Evolutionary conservation across 2,113 vertebrate species (phyloP).

Genomic region (Sinocyclocheilus anshuiensis): DNA sequence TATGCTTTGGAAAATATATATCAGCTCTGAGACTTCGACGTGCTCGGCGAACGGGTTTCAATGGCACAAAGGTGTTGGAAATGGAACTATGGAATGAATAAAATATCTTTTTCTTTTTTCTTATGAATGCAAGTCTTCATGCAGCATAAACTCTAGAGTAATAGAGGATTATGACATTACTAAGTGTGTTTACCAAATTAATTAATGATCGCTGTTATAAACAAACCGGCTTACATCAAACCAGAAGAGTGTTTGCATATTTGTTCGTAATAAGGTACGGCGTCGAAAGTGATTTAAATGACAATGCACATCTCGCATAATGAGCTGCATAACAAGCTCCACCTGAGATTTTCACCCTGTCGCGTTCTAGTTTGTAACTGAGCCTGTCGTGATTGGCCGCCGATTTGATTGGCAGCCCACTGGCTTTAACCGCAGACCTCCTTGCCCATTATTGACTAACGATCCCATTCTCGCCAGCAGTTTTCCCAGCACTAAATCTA

Average conservation of each 20-base stretch:
- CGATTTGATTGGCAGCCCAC: slow-evolving; percentile 23
- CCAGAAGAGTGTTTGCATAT: neutral
- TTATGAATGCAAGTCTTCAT: neutral
- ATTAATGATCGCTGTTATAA: neutral
- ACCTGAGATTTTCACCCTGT: neutral
- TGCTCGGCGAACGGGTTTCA: neutral
- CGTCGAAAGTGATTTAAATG: slow-evolving; percentile 15
- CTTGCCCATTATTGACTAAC: slow-evolving; percentile 19
- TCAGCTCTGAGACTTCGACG: neutral
- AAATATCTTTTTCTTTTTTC: neutral
- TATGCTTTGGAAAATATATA: slow-evolving; percentile 24
- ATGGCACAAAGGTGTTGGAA: neutral
- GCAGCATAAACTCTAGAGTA: neutral
- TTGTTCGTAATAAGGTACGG: neutral
- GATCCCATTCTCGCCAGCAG: neutral
- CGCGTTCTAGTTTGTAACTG: neutral
- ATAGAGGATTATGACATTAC: neutral
- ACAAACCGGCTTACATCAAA: slow-evolving; percentile 1
- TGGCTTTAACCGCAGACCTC: slow-evolving; percentile 1
- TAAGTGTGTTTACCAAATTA: slow-evolving; percentile 3
- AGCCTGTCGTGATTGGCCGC: slow-evolving; percentile 13
- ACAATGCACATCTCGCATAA: slow-evolving; percentile 15
- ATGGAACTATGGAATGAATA: slow-evolving; percentile 17
- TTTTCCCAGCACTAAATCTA: slow-evolving; percentile 11
- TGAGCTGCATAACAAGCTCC: slow-evolving; percentile 17